Base-by-base conservation (phyloP, 2,888 invertebrate genomes). In the Apodemia duryi region DNA sequence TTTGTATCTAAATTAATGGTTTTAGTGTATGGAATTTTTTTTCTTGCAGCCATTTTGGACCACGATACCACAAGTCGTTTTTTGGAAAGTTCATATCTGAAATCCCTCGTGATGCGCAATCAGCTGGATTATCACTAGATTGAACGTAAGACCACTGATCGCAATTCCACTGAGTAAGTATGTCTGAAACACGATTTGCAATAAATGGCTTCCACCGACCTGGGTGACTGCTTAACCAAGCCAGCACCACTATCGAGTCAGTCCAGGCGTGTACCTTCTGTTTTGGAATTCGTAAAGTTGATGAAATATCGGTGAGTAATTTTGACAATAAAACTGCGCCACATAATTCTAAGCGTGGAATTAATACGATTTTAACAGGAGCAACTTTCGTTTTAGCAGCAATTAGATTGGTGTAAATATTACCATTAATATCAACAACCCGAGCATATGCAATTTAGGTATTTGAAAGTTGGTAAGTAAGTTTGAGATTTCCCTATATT, bases 91-190 rank as follows among this genome's bases (percentile, higher is more conserved):
- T 11, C 7, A 70, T 64, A 9, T 68, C 68, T 7, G 13, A 4
- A 11, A 72, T 9, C 4, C 76, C 75, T 28, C 77, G 66, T 13
- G 77, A 75, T 1, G 76, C 75, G 49, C 66, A 69, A 66, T 79
- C 77, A 0, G 75, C 76, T 2, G 76, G 75, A 63, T 77, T 78
- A 4, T 75, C 61, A 3, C 41, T 57, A 0, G 73, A 61, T 49
- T 61, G n/a, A 21, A 68, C 72, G 60, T 76, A 72, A 46, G 63
- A 70, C 77, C 77, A 73, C 5, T 70, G 66, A 21, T 62, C 21
- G 6, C 61, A 41, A 11, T 70, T 65, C 21, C 72, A 13, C 1
- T 62, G 32, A 0, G 63, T 62, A 9, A 73, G 63, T 6, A 77
- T 74, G 38, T 73, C 72, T 0, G 71, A 64, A 0, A 75, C 57